Percentiles rank a stretch among this genome's conserved stretches.
These are phyloP conservation scores for Cariama cristata DNA, from an alignment of 2,113 vertebrate species.

Conservation along the genomic window DNA sequence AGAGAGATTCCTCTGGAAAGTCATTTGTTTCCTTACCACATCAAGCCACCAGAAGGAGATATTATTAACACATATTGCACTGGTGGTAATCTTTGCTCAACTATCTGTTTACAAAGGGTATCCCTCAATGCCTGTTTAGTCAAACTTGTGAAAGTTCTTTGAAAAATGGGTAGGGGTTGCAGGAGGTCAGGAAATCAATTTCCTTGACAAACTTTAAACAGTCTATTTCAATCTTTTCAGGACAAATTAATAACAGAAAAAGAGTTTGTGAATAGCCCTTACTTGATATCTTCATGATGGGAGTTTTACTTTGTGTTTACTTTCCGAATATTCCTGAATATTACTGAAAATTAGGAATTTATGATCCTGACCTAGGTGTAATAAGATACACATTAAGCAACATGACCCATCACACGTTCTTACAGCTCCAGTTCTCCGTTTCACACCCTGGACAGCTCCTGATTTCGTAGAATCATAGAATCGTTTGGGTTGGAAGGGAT, in stretches of 20 bases:
- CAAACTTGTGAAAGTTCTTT: constrained; percentile 35
- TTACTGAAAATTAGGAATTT: constrained; percentile 50
- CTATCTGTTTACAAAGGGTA: constrained; percentile 23
- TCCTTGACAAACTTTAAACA: constrained; percentile 28
- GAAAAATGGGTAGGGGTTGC: constrained; percentile 23
- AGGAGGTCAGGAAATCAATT: constrained; percentile 58
- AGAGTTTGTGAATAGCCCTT: constrained; percentile 14
- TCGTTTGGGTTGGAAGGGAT: neutral
- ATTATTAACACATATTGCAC: neutral
- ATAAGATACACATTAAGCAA: neutral
- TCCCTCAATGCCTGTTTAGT: constrained; percentile 31
- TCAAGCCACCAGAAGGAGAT: constrained; percentile 3
- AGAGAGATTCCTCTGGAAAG: neutral
- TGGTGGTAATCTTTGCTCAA: constrained; percentile 1
- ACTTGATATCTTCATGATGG: constrained; percentile 19
- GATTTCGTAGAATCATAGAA: neutral
- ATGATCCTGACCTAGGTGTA: neutral
- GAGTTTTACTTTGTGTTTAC: neutral
- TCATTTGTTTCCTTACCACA: neutral
- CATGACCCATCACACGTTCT: neutral
- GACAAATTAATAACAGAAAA: constrained; percentile 58
- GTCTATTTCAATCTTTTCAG: constrained; percentile 4
- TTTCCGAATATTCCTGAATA: constrained; percentile 51
- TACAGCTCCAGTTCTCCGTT: neutral
- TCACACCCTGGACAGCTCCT: neutral